Evolutionary conservation across 1,140 invertebrate species (phyloP), one percentile per base, ranked within the genome.

Genomic region (Drosophila tropicalis): DNA sequence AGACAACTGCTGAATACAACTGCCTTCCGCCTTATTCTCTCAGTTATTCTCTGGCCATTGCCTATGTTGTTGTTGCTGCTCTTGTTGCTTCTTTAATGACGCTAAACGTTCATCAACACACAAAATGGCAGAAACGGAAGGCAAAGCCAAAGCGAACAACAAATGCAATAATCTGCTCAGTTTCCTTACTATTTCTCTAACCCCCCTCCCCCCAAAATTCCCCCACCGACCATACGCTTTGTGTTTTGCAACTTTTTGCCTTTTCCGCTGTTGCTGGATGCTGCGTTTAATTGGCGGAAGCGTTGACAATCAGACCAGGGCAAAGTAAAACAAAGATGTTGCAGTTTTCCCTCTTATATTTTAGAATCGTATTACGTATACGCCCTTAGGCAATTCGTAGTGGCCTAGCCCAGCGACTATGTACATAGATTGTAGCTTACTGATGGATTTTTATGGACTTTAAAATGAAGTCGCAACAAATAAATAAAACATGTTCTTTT

Each of bases 101-200:
- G 76, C 67, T 87, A 79, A 86, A 87, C 79, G 80, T 80, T 89
- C 83, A 83, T 76, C 69, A 82, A 87, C 82, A 79, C 81, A 85
- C 39, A 41, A 39, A 70, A 39, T 51, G 44, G 36, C 41, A 34
- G 54, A 32, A 57, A 76, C 39, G 25, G 12, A 32, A 15, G 44
- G 36, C 44, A 62, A 47, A 71, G 62, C 22, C 34, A 15, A 41
- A 40, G 19, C 19, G 51, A 57, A 55, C 32, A 62, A 64, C 73
- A 85, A 84, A 84, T 76, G 71, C 82, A 79, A 86, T 87, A 86
- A 87, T 82, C 83, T 70, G 60, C 40, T 56, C 61, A 60, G 69
- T 61, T 80, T 84, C 47, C 66, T 64, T 61, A 22, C 29, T 54
- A 54, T 15, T 15, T 13, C 39, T 39, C 17, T 62, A 19, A 1